phyloP scores from a whole-genome alignment of 2,113 vertebrate genomes.

The Varanus komodoensis region DNA sequence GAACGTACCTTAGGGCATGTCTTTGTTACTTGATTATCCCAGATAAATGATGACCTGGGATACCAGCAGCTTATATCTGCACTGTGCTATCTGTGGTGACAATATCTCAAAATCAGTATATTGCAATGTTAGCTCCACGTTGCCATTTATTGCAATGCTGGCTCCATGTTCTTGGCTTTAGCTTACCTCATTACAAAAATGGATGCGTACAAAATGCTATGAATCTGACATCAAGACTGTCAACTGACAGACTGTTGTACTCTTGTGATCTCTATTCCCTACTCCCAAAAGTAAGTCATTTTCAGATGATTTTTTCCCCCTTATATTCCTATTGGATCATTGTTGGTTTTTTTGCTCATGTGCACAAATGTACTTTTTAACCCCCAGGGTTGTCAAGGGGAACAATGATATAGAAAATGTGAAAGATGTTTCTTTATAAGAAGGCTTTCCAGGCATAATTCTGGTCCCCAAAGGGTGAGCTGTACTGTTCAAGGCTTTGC shows the following conservation, averaged over 20 bases:
- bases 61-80: not conserved
- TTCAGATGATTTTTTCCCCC: not conserved
- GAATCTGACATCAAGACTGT: not conserved
- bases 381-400: not conserved
- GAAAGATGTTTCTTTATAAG: not conserved
- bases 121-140: no score
- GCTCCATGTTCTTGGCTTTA: not conserved
- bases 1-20: not conserved
- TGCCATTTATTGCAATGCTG: not conserved
- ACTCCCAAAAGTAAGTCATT: not conserved
- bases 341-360: not conserved
- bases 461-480: no score
- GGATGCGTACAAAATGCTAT: not conserved
- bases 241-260: not conserved
- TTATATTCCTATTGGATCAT: not conserved
- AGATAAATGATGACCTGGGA: not conserved
- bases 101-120: not conserved
- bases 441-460: not conserved
- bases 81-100: not conserved
- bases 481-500: not conserved
- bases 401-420: not conserved
- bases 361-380: not conserved
- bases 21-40: not conserved
- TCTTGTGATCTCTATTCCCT: not conserved
- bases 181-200: not conserved